Base-by-base conservation (phyloP, 1,140 invertebrate species). In the Drosophila sp. region DNA sequence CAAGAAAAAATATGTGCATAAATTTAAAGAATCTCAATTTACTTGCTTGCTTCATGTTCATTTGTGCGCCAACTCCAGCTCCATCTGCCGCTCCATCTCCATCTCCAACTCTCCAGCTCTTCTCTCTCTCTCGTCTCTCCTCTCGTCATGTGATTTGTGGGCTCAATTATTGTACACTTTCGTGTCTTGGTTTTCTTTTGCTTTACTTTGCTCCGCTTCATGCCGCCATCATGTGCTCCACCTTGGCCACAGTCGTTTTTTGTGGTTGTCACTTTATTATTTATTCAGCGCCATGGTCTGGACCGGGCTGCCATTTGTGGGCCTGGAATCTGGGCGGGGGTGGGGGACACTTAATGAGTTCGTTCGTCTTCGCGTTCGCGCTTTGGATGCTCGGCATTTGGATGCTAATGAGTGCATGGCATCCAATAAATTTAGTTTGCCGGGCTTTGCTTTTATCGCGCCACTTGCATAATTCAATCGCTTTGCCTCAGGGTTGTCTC, bases 181-280 rank as follows among this genome's bases (percentile, higher is more conserved):
- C 70, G 74, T 80, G 70, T 78, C 67, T 66, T 74, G 35, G 35
- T 38, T 11, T n/a, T 38, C 35, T 10, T 38, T 38, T 38, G 35
- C 35, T 38, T 4, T 38, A 58, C 66, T 56, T 4, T 38, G 62
- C 66, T 56, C 62, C 54, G 32, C 64, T 50, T 50, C 29, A 17
- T 38, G 56, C 71, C 40, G 47, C 71, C 72, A 71, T 54, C 60
- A 44, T 66, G 17, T 17, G 54, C 56, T 44, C 68, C 83, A 72
- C 73, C 79, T 75, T 77, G 79, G 72, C 66, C 72, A 76, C 74
- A 84, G 84, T 89, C 85, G 76, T 84, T 89, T 89, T 89, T 89
- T 89, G 84, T 89, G 84, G 84, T 89, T 89, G 84, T 89, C 84
- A 89, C 77, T 89, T 89, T 89, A 80, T 89, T 89, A 89, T 89